These are phyloP conservation scores for Lasioglossum figueresi DNA, from an alignment of 2,888 invertebrate genomes.

Conservation along the genomic window DNA sequence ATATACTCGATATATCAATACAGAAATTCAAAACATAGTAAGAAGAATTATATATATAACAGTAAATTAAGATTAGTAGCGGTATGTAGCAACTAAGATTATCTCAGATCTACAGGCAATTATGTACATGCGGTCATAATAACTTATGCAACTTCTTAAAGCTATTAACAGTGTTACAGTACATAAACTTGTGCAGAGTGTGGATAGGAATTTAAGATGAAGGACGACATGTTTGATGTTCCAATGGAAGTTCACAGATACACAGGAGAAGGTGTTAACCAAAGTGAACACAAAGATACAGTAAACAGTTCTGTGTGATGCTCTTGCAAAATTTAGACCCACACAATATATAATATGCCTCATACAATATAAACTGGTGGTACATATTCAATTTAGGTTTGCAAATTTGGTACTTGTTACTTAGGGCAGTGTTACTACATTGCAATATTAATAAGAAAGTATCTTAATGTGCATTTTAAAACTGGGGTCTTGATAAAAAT, in stretches of 20 bases:
- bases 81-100: not conserved
- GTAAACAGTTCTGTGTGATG: constrained; percentile 63
- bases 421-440: not conserved
- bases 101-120: not conserved
- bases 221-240: constrained; percentile 41
- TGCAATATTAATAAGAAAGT: not conserved
- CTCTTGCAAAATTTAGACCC: constrained; percentile 70
- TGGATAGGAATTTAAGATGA: constrained; percentile 32
- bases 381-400: not conserved
- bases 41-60: not conserved
- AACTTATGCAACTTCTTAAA: constrained; percentile 6
- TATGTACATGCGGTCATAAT: not conserved
- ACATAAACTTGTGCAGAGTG: constrained; percentile 15
- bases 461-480: not conserved
- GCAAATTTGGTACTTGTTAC: not conserved
- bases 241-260: constrained; percentile 42
- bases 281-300: constrained; percentile 55
- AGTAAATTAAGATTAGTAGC: not conserved
- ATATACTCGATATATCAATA: not conserved
- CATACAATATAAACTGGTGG: not conserved
- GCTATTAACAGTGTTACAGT: not conserved
- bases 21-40: not conserved
- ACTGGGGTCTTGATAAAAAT: not conserved
- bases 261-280: constrained; percentile 49
- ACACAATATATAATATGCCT: constrained; percentile 18